Base-by-base conservation (phyloP, 2,113 vertebrate genomes). In the Erpornis zantholeuca region DNA sequence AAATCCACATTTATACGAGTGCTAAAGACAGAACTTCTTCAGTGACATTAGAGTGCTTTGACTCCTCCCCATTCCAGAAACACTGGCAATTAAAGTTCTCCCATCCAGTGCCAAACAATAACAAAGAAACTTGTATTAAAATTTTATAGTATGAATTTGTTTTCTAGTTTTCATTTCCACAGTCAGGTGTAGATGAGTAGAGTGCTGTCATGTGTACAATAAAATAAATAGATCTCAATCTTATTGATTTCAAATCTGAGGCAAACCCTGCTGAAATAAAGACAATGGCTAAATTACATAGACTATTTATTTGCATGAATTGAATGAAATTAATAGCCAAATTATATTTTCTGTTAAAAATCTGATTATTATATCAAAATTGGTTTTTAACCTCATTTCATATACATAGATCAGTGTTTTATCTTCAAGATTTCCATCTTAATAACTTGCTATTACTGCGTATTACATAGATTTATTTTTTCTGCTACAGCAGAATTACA, bases 371-470 rank as follows among this genome's bases (percentile, higher is more conserved):
- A 69, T 28, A 28, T 44, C 56, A 83, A 60, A 87, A 61, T 40
- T 78, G 7, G 33, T 88, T 92, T 53, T 49, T 86, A 69, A 27
- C 36, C 21, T 83, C 52, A 87, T 20, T 65, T 86, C 21, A 29
- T 38, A 49, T 59, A 11, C 71, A 60, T 61, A 15, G 70, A 40
- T 72, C 68, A 87, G 65, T 73, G 85, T 66, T 92, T 96, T 92
- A 89, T 47, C 63, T 88, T 68, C 59, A 52, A 36, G 23, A 82
- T 81, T 93, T 91, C 64, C 33, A 63, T 87, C 73, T 69, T 96
- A 93, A 93, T 86, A 96, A 61, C 81, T 50, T 80, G 36, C 18
- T 87, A 83, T 94, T 96, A 92, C 50, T 76, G 15, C 35, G 81
- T 70, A 73, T 77, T 96, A 87, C 22, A 52, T 15, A 72, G 80